Evolutionary conservation across 2,888 invertebrate genomes (phyloP), one percentile per base, ranked within the genome.

Genomic region (Pandemis corylana): DNA sequence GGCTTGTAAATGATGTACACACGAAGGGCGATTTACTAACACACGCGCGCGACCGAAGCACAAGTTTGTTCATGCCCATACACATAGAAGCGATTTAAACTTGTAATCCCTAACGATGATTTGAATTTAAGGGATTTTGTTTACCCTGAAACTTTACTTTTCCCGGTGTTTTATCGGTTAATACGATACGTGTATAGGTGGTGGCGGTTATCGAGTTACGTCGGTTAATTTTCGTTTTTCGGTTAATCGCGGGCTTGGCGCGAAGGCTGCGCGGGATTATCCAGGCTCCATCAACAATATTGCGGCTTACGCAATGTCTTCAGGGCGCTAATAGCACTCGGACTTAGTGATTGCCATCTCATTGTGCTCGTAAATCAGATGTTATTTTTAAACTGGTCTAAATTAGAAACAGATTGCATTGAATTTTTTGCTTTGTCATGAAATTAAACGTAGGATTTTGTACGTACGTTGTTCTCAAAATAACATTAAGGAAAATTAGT

Each of bases 81-180:
- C 87, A 90, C 89, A 88, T 88, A 83, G 83, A 87, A 88, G 85
- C 90, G 91, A 91, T 91, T 91, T 91, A 90, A 93, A 93, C 90
- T 93, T 94, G 91, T 93, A 92, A 94, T 92, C 92, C 91, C 86
- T 88, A 89, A 91, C 89, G 91, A 92, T 92, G 89, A 93, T 93
- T 93, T 91, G 89, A 91, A 91, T 92, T 90, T 90, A 89, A 89
- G 86, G 89, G 88, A 90, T 91, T 90, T 87, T 81, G 84, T 83
- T 88, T 86, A 87, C 88, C 84, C 82, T 80, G 78, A 81, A 83
- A 84, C 83, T 70, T 70, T 70, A 63, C 51, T 75, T 71, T 67
- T 36, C 36, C 68, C 59, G 68, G 72, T 68, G 70, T 44, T 74
- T 44, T 61, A 53, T 67, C 67, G 66, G 53, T 74, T 71, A 71